A percentile compares a stretch with the other conserved stretches of the same genome.
Evolutionary conservation across 37 sponge, comb jelly and placozoan genomes (phyloP).

Genomic region (Ephydatia muelleri): DNA sequence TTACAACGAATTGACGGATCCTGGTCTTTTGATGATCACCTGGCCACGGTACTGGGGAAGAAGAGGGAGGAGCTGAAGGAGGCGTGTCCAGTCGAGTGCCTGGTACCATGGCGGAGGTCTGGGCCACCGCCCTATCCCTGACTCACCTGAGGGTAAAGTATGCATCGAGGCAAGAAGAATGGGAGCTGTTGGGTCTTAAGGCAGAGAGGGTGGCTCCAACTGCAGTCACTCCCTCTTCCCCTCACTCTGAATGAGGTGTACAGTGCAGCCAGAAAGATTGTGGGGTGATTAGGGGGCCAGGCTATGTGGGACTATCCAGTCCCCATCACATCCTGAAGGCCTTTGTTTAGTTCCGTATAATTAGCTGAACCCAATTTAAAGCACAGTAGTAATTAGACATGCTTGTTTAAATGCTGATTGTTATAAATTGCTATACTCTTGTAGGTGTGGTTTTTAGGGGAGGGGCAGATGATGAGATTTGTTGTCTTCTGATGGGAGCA

Average conservation of each 20-base stretch:
- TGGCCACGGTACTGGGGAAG: slow-evolving; percentile 15
- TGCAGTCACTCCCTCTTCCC: slow-evolving; percentile 30
- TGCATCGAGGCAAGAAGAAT: slow-evolving; percentile 42
- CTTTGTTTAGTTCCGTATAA: no score
- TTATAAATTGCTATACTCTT: no score
- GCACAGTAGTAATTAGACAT: no score
- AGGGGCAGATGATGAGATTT: no score
- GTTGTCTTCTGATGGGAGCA: no score
- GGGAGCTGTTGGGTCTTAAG: slow-evolving; percentile 71
- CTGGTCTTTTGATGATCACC: slow-evolving; percentile 23
- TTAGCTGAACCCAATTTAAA: no score
- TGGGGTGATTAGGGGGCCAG: no score
- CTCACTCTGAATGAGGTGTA: slow-evolving; percentile 13
- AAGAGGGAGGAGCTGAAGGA: slow-evolving; percentile 25
- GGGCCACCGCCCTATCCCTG: slow-evolving; percentile 64
- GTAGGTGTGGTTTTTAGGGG: no score
- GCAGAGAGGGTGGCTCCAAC: slow-evolving; percentile 61
- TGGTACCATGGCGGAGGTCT: slow-evolving; percentile 23
- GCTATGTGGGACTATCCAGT: no score
- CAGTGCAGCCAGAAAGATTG: not conserved
- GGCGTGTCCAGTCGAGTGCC: slow-evolving; percentile 42
- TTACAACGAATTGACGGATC: slow-evolving; percentile 57
- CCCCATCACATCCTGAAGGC: no score
- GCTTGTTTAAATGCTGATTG: no score
- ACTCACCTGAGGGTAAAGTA: slow-evolving; percentile 13